Conservation (phyloP, 2,888 invertebrate genomes). For the Andrena haemorrhoa region DNA sequence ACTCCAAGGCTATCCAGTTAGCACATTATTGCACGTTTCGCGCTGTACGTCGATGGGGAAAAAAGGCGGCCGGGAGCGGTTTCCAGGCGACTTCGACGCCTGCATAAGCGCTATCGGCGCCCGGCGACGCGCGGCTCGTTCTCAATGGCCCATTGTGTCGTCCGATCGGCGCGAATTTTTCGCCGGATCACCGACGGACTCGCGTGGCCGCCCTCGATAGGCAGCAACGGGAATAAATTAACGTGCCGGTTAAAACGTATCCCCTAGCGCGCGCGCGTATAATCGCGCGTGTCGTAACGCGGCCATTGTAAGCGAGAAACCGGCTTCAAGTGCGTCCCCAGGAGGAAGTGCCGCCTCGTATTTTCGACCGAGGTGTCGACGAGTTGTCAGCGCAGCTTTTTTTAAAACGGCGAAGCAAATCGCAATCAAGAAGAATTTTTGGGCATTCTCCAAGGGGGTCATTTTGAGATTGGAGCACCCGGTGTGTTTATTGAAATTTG, state of each 20-base stretch:
- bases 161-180: constrained; percentile 69
- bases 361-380: constrained; percentile 36
- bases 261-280: constrained; percentile 61
- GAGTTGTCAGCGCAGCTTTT: constrained; percentile 19
- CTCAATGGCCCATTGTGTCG: constrained; percentile 77
- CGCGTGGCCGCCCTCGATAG: constrained; percentile 73
- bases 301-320: constrained; percentile 75
- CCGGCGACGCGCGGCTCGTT: constrained; percentile 61
- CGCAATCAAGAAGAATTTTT: too few relatives aligned
- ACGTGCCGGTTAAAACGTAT: constrained; percentile 73
- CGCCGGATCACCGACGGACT: constrained; percentile 60
- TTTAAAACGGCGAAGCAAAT: background rate
- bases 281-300: constrained; percentile 76
- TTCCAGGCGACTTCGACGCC: constrained; percentile 51
- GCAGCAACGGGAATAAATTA: constrained; percentile 77
- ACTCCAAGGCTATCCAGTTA: constrained; percentile 56
- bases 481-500: background rate
- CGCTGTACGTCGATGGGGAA: constrained; percentile 20
- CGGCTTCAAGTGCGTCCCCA: constrained; percentile 67
- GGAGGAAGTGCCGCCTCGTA: constrained; percentile 59
- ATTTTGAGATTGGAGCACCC: background rate
- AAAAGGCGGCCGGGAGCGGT: constrained; percentile 46
- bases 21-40: constrained; percentile 57
- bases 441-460: background rate
- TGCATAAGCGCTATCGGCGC: constrained; percentile 65